A percentile compares a stretch with the other conserved stretches of the same genome.
These are phyloP conservation scores for Tanypteryx hageni DNA, from an alignment of 2,888 invertebrate genomes.

Conservation along the genomic window DNA sequence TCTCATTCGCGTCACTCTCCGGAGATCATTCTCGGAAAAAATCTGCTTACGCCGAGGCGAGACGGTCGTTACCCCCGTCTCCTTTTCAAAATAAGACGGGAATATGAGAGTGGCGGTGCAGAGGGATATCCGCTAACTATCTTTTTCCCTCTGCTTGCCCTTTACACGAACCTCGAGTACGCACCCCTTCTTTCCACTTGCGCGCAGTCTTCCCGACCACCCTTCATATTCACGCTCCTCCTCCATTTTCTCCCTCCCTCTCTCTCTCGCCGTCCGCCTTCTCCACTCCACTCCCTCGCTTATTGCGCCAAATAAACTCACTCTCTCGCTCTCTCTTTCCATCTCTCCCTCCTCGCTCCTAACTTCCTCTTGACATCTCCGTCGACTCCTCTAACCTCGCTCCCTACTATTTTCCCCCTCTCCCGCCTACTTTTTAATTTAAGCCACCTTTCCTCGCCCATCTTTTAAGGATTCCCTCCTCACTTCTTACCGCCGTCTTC, in stretches of 20 bases:
- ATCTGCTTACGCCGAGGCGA: constrained; percentile 14
- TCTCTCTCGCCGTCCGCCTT: background rate
- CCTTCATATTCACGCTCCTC: background rate
- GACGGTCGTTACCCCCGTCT: constrained; percentile 24
- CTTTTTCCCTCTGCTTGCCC: background rate
- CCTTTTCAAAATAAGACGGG: constrained; percentile 30
- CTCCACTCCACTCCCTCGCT: background rate
- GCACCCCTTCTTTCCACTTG: background rate
- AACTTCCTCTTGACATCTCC: background rate
- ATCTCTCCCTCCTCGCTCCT: background rate
- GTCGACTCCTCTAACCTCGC: background rate
- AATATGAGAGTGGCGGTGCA: background rate
- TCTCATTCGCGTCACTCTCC: background rate
- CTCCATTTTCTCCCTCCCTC: background rate
- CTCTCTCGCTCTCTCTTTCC: background rate
- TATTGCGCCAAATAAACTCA: background rate
- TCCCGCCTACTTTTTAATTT: background rate
- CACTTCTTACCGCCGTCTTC: background rate
- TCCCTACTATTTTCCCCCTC: background rate
- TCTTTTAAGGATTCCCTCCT: background rate
- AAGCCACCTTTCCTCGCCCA: background rate
- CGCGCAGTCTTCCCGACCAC: constrained; percentile 4
- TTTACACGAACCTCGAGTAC: background rate
- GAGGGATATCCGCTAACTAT: background rate
- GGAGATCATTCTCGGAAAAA: constrained; percentile 29